Percentiles rank a stretch among this genome's conserved stretches.
Evolutionary conservation across 1,140 invertebrate genomes (phyloP).

Genomic region (Drosophila navojoa): DNA sequence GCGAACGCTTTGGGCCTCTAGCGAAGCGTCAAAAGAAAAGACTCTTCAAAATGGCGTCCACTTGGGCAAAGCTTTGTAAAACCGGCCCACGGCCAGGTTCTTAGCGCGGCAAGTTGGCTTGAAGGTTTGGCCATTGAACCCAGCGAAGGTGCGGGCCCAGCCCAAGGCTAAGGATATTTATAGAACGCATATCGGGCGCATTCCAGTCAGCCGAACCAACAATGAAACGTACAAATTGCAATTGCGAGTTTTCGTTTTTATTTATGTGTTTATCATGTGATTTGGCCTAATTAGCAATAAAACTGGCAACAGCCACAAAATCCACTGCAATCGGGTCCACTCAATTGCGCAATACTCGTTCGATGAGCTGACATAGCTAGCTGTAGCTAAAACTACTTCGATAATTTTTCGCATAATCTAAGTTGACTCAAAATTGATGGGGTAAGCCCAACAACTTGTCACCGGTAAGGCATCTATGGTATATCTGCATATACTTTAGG

Average conservation of each 20-base stretch:
- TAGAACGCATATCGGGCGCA: constrained; percentile 31
- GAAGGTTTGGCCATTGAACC: constrained; percentile 52
- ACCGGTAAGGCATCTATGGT: too few species aligned
- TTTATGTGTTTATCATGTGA: constrained; percentile 26
- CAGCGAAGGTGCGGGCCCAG: constrained; percentile 7
- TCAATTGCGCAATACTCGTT: neutral
- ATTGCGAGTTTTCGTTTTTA: constrained; percentile 15
- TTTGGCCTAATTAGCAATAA: constrained; percentile 71
- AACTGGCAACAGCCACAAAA: neutral
- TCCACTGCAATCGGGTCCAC: neutral
- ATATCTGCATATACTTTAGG: neutral
- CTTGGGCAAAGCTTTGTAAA: constrained; percentile 1
- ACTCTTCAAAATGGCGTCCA: constrained; percentile 25
- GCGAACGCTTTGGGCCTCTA: neutral
- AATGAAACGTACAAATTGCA: constrained; percentile 19
- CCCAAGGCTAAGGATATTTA: constrained; percentile 74
- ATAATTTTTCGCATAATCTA: too few species aligned
- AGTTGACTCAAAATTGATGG: too few species aligned
- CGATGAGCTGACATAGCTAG: neutral
- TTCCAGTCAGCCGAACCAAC: constrained; percentile 18
- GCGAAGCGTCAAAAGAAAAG: constrained; percentile 1
- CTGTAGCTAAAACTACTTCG: too few species aligned
- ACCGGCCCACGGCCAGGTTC: constrained; percentile 28
- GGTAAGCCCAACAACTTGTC: too few species aligned
- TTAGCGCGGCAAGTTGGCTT: constrained; percentile 13